These are phyloP conservation scores for Zonotrichia albicollis DNA, from an alignment of 2,797 vertebrate species.

Conservation along the genomic window DNA sequence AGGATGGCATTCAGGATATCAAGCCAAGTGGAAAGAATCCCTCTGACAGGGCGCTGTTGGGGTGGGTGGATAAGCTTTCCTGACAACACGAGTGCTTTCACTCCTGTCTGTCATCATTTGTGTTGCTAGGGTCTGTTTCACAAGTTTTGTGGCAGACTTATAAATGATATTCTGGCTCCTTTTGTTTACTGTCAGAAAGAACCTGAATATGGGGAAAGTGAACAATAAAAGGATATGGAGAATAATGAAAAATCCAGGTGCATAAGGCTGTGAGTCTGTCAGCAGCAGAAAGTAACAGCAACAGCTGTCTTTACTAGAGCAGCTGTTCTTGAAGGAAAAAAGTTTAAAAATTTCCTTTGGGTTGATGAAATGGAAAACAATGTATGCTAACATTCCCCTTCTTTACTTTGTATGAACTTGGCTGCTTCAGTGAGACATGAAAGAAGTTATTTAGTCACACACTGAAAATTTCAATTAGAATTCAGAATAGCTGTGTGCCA, in stretches of 20 bases:
- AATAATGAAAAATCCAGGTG: neutral
- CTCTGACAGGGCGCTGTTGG: constrained; percentile 8
- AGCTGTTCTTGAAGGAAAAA: neutral
- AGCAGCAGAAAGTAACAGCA: no score
- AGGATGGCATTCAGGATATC: constrained; percentile 30
- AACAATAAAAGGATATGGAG: neutral
- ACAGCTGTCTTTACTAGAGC: neutral
- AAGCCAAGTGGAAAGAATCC: constrained; percentile 60
- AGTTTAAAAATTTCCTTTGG: neutral
- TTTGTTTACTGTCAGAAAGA: constrained; percentile 36
- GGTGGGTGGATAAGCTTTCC: constrained; percentile 45
- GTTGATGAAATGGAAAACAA: neutral
- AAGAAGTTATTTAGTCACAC: neutral
- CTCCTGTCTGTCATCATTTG: constrained; percentile 32
- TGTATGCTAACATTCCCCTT: neutral
- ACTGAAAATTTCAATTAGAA: neutral
- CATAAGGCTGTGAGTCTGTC: neutral
- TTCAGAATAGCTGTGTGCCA: neutral
- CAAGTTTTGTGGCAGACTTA: constrained; percentile 35
- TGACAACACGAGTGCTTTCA: neutral
- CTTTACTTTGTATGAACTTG: neutral
- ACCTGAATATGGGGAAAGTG: neutral
- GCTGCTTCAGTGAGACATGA: neutral
- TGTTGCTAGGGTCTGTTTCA: constrained; percentile 51
- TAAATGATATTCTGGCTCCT: neutral